These are phyloP conservation scores for Tortrix viridana DNA, from an alignment of 2,888 invertebrate genomes.

Conservation along the genomic window DNA sequence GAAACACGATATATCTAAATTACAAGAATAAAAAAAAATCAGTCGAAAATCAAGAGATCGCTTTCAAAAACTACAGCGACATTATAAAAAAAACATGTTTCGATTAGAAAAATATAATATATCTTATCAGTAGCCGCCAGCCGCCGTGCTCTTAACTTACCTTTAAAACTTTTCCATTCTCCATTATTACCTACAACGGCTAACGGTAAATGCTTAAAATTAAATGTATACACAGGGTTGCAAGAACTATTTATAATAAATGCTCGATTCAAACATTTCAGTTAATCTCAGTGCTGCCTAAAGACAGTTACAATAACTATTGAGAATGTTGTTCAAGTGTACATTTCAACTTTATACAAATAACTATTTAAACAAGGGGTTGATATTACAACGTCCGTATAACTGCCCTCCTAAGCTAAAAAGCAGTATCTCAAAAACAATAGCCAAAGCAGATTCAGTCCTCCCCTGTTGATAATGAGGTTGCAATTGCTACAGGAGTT, in stretches of 20 bases:
- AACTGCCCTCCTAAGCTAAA: too few relatives aligned
- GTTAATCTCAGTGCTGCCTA: conserved; percentile 1
- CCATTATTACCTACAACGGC: not conserved
- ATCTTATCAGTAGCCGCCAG: conserved; percentile 10
- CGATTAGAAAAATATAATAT: conserved; percentile 53
- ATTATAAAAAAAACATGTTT: conserved; percentile 43
- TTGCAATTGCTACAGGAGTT: too few relatives aligned
- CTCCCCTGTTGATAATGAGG: too few relatives aligned
- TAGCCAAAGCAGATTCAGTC: too few relatives aligned
- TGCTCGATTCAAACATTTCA: conserved; percentile 13
- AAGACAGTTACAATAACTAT: not conserved
- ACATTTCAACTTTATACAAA: not conserved
- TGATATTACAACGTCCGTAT: not conserved
- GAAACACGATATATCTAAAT: conserved; percentile 19
- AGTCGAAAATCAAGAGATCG: conserved; percentile 69
- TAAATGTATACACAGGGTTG: conserved; percentile 22
- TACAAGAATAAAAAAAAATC: conserved; percentile 54
- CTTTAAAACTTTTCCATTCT: not conserved
- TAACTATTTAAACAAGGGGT: not conserved
- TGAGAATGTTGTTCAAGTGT: not conserved
- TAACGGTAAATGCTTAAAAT: conserved; percentile 7
- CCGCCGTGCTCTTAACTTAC: not conserved
- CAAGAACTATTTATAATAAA: conserved; percentile 15
- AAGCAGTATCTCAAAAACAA: too few relatives aligned
- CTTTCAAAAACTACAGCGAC: conserved; percentile 49